These are phyloP conservation scores for Agonopterix subpropinquella DNA, from an alignment of 2,888 invertebrate genomes.

Conservation along the genomic window DNA sequence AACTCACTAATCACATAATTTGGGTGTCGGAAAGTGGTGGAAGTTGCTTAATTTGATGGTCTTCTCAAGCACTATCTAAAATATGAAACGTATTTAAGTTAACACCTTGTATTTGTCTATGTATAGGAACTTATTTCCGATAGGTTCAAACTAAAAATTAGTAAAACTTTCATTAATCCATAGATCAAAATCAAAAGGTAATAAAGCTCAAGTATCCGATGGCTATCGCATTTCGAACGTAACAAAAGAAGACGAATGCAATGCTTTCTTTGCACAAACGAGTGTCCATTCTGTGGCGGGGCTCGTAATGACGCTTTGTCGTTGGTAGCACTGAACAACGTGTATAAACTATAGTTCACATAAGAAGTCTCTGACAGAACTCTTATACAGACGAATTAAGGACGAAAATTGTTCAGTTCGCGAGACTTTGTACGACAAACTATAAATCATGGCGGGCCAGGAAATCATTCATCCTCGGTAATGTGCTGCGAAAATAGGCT, in stretches of 20 bases:
- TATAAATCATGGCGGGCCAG: conserved; percentile 63
- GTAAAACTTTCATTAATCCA: conserved; percentile 5
- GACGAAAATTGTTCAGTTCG: conserved; percentile 16
- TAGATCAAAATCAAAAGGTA: conserved; percentile 14
- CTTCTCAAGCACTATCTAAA: too few relatives aligned
- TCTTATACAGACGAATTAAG: too few relatives aligned
- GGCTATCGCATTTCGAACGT: conserved; percentile 34
- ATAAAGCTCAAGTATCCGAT: conserved; percentile 25
- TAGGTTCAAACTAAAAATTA: too few relatives aligned
- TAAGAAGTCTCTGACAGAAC: too few relatives aligned
- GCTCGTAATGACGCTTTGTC: conserved; percentile 57
- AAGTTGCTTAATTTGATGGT: too few relatives aligned
- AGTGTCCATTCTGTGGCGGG: conserved; percentile 59
- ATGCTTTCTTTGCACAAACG: conserved; percentile 54
- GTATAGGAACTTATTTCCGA: too few relatives aligned
- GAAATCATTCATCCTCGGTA: conserved; percentile 73
- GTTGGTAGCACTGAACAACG: conserved; percentile 32
- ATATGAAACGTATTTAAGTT: too few relatives aligned
- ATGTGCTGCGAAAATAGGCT: conserved; percentile 74
- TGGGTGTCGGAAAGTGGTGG: too few relatives aligned
- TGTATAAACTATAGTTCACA: conserved; percentile 5
- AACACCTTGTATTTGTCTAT: too few relatives aligned
- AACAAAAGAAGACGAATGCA: conserved; percentile 64
- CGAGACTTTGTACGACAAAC: conserved; percentile 11
- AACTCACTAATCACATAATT: too few relatives aligned